phyloP scores from a whole-genome alignment of 2,888 invertebrate species.

The Stenolophus ochropezus region DNA sequence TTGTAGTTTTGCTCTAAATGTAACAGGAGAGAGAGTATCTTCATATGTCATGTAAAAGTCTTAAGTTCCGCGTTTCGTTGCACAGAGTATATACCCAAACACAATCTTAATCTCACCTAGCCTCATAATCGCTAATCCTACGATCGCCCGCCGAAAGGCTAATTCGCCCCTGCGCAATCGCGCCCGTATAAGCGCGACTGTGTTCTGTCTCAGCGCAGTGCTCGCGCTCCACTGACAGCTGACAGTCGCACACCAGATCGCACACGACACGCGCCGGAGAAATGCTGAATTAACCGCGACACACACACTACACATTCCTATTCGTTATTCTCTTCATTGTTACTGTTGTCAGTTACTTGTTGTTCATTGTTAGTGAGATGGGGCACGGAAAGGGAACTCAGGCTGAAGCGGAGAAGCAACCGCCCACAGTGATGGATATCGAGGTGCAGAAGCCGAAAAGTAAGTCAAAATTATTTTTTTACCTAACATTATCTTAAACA shows the following conservation, averaged over 20 bases:
- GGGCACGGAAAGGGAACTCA: slow-evolving; percentile 48
- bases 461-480: slow-evolving; percentile 13
- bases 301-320: neutral
- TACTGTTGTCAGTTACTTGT: neutral
- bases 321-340: neutral
- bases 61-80: no score
- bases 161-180: neutral
- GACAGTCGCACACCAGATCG: neutral
- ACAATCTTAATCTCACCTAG: no score
- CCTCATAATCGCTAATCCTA: no score
- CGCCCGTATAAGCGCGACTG: neutral
- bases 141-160: no score
- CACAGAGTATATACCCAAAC: no score
- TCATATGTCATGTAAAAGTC: no score
- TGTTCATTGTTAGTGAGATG: slow-evolving; percentile 7
- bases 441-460: slow-evolving; percentile 41
- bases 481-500: no score
- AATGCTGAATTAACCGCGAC: slow-evolving; percentile 3
- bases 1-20: no score
- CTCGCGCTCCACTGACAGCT: neutral
- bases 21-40: no score
- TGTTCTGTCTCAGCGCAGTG: neutral
- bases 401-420: slow-evolving; percentile 43
- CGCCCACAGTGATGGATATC: slow-evolving; percentile 11
- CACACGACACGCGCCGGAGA: neutral